Conservation (phyloP, 2,888 invertebrate species). For the Dasypolia templi region DNA sequence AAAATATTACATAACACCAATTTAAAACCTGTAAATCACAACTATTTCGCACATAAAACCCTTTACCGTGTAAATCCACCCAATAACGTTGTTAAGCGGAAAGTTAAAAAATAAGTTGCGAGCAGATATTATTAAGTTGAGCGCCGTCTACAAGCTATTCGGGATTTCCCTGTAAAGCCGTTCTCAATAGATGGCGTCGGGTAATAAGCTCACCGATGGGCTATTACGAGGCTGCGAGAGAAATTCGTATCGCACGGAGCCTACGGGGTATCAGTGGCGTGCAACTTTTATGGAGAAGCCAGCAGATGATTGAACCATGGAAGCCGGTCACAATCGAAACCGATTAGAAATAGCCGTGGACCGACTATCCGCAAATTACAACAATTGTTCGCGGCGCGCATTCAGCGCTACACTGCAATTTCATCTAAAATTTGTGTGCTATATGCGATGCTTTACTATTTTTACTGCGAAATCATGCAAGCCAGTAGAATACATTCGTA, state of each 20-base stretch:
- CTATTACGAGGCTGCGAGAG: constrained; percentile 86
- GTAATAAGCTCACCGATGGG: constrained; percentile 89
- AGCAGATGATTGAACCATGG: constrained; percentile 77
- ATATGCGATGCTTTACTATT: constrained; percentile 40
- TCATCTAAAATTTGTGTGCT: constrained; percentile 37
- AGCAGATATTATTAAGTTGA: constrained; percentile 83
- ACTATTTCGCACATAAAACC: constrained; percentile 27
- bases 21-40: constrained; percentile 3
- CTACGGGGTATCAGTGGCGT: constrained; percentile 79
- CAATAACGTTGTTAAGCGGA: constrained; percentile 73
- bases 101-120: constrained; percentile 80
- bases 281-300: constrained; percentile 81
- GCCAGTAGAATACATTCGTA: constrained; percentile 1
- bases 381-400: constrained; percentile 75
- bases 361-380: constrained; percentile 81
- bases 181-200: constrained; percentile 89
- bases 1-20: neutral
- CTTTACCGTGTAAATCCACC: constrained; percentile 53
- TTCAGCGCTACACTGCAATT: constrained; percentile 38
- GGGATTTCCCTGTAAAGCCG: constrained; percentile 89
- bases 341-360: constrained; percentile 81
- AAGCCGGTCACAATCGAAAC: constrained; percentile 81
- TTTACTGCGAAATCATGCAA: constrained; percentile 18
- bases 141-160: constrained; percentile 86
- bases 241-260: constrained; percentile 84